Conservation (phyloP, 2,113 vertebrate genomes). For the Empidonax alnorum region DNA sequence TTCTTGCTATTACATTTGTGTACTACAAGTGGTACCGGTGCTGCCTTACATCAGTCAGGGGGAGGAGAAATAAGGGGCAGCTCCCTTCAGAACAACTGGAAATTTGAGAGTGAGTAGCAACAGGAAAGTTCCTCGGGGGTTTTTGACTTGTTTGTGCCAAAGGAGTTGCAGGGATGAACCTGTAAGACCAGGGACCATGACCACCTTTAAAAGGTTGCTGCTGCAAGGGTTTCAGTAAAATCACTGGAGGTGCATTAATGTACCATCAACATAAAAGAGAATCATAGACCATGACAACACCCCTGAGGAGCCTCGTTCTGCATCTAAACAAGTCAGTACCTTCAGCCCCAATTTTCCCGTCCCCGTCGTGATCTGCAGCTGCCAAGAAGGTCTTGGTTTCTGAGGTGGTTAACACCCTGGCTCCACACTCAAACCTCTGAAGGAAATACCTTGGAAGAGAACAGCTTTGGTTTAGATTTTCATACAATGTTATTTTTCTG, state of each 20-base stretch:
- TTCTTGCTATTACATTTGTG: neutral
- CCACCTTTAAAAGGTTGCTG: neutral
- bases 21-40: neutral
- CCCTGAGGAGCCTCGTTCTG: neutral
- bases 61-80: neutral
- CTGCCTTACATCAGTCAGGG: neutral
- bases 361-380: conserved; percentile 88
- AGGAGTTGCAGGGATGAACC: neutral
- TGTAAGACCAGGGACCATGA: neutral
- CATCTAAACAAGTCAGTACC: conserved; percentile 70
- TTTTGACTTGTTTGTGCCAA: neutral
- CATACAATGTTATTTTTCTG: neutral
- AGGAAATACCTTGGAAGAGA: conserved; percentile 86
- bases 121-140: neutral
- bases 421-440: conserved; percentile 86
- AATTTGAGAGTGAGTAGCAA: neutral
- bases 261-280: neutral
- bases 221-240: neutral
- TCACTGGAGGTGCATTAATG: neutral
- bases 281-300: neutral
- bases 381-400: conserved; percentile 89
- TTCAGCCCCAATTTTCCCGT: conserved; percentile 92
- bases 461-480: neutral
- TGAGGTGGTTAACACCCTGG: conserved; percentile 84
- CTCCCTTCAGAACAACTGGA: neutral